phyloP scores from a whole-genome alignment of 1,140 invertebrate genomes.

The Delia radicum region DNA sequence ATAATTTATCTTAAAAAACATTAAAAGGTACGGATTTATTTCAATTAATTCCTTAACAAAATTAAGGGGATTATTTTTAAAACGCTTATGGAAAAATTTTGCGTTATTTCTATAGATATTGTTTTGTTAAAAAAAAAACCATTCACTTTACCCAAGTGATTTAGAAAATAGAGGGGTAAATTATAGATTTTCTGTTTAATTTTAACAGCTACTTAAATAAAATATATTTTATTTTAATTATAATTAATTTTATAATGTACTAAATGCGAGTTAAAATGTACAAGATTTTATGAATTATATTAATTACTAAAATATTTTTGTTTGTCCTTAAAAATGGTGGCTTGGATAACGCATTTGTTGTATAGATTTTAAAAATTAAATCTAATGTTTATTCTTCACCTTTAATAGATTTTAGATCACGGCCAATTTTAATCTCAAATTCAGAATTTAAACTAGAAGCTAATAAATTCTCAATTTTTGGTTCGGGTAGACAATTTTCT shows the following conservation, averaged over 20 bases:
- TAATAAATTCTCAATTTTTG: slow-evolving; percentile 32
- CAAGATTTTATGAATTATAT: background rate
- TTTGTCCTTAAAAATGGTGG: background rate
- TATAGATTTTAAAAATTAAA: background rate
- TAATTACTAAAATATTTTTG: background rate
- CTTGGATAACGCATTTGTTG: background rate
- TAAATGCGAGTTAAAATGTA: background rate
- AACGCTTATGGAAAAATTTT: no score
- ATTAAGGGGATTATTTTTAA: background rate
- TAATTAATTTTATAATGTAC: background rate
- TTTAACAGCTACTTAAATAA: background rate
- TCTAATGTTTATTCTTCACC: background rate
- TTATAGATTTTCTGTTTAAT: background rate
- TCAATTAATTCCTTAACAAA: background rate
- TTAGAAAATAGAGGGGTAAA: no score
- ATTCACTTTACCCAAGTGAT: no score
- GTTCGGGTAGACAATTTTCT: slow-evolving; percentile 41
- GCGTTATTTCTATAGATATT: no score
- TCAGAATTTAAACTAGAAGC: slow-evolving; percentile 24
- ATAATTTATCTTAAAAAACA: background rate
- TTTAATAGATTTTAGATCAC: slow-evolving; percentile 44
- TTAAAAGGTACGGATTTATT: background rate
- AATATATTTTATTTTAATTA: background rate
- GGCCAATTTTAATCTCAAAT: slow-evolving; percentile 41
- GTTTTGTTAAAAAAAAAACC: no score